Evolutionary conservation across 2,113 vertebrate genomes (phyloP).

Genomic region (Ameiurus melas): DNA sequence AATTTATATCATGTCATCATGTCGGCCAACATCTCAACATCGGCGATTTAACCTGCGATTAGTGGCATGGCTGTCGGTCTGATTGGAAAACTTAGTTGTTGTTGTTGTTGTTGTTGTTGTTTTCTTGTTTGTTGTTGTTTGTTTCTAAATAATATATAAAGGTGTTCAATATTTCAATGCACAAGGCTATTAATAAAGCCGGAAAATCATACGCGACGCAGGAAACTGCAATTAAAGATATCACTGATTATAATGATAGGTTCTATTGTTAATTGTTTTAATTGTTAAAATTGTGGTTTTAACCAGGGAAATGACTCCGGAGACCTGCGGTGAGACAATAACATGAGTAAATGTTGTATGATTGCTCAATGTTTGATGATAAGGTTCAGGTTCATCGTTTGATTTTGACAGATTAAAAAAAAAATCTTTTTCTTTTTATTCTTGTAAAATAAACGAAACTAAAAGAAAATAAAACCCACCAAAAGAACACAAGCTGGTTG

Average conservation of each 20-base stretch:
- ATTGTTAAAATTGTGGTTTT: not conserved
- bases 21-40: conserved; percentile 27
- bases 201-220: not conserved
- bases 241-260: conserved; percentile 6
- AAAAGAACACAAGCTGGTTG: not conserved
- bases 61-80: not conserved
- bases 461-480: too few species aligned
- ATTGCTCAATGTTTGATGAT: not conserved
- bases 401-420: not conserved
- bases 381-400: not conserved
- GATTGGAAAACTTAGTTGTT: not conserved
- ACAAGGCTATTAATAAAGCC: not conserved
- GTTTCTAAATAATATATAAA: not conserved
- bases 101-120: not conserved
- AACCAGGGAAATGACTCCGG: not conserved
- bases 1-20: conserved; percentile 38
- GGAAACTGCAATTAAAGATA: not conserved
- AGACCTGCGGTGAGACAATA: not conserved
- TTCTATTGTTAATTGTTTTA: not conserved
- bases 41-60: conserved; percentile 32
- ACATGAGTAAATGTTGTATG: not conserved
- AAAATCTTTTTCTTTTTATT: not conserved
- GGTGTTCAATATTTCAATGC: not conserved
- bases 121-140: not conserved
- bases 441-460: too few species aligned